These are phyloP conservation scores for Drosophila macrospina DNA, from an alignment of 2,888 invertebrate genomes.

Conservation along the genomic window DNA sequence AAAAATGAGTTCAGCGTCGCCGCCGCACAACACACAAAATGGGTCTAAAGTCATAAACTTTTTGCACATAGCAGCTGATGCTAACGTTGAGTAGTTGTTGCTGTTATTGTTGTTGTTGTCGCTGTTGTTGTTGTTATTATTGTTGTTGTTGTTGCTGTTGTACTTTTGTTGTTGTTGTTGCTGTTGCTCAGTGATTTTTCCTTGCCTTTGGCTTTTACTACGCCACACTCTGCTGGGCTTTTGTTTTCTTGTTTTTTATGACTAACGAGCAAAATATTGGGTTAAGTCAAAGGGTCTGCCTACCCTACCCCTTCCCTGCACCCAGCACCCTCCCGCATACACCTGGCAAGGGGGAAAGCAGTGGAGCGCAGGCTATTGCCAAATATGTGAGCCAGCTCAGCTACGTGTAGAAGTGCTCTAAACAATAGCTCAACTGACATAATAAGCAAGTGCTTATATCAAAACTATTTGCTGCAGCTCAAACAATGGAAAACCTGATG, in stretches of 20 bases:
- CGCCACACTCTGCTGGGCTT: conserved; percentile 68
- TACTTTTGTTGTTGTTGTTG: conserved; percentile 42
- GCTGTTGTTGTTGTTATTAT: conserved; percentile 12
- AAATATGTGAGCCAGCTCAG: conserved; percentile 29
- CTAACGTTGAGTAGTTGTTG: conserved; percentile 57
- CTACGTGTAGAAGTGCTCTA: conserved; percentile 10
- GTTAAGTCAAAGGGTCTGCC: conserved; percentile 61
- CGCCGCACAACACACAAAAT: conserved; percentile 69
- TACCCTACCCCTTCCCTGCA: no score
- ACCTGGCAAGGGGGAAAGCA: no score
- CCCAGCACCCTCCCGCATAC: no score
- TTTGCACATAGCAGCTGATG: conserved; percentile 77
- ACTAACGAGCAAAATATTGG: conserved; percentile 81
- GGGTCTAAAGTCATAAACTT: conserved; percentile 82
- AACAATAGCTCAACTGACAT: conserved; percentile 48
- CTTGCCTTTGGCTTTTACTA: conserved; percentile 79
- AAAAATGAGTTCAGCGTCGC: conserved; percentile 65
- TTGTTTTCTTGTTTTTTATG: conserved; percentile 66
- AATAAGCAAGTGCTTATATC: conserved; percentile 29
- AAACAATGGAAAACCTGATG: conserved; percentile 7
- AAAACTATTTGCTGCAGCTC: conserved; percentile 4
- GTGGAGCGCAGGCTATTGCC: no score
- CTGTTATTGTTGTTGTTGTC: conserved; percentile 25
- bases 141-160: conserved; percentile 54
- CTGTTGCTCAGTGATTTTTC: conserved; percentile 74